Evolutionary conservation across 2,888 invertebrate species (phyloP).

Genomic region (Neuroscelio doddi): DNA sequence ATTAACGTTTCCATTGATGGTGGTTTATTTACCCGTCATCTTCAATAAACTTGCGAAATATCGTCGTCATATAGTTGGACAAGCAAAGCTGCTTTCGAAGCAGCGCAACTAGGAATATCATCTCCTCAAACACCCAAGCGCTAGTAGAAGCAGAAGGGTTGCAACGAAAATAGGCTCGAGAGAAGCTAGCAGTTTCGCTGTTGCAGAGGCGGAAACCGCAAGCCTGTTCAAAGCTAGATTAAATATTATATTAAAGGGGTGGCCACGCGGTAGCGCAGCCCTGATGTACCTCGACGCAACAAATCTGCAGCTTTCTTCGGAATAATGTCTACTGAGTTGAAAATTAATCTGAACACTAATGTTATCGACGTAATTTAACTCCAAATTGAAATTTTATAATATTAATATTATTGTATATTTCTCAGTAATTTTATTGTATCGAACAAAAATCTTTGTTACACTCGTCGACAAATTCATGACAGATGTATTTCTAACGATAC

Average conservation of each 20-base stretch:
- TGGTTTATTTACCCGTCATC: conserved; percentile 33
- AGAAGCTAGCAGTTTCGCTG: conserved; percentile 57
- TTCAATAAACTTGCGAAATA: conserved; percentile 44
- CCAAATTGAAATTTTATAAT: too few species aligned
- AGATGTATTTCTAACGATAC: too few species aligned
- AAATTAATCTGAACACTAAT: conserved; percentile 32
- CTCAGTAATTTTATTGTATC: too few species aligned
- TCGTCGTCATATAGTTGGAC: conserved; percentile 45
- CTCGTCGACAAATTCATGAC: too few species aligned
- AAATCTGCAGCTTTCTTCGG: conserved; percentile 18
- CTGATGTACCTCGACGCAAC: conserved; percentile 52
- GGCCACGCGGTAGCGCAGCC: conserved; percentile 65
- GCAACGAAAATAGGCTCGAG: conserved; percentile 56
- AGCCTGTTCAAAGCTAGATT: conserved; percentile 73
- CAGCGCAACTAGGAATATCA: conserved; percentile 36
- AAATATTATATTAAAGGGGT: conserved; percentile 73
- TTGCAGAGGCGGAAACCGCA: conserved; percentile 70
- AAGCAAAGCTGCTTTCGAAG: conserved; percentile 45
- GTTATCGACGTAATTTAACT: too few species aligned
- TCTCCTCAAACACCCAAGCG: conserved; percentile 31
- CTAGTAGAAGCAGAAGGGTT: conserved; percentile 47
- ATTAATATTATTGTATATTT: too few species aligned
- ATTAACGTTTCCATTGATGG: conserved; percentile 6
- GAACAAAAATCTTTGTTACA: too few species aligned
- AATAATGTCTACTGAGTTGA: conserved; percentile 37